Percentiles rank a stretch among this genome's conserved stretches.
These are phyloP conservation scores for Caenorhabditis uteleia DNA, from an alignment of 2,888 invertebrate species.

Conservation along the genomic window DNA sequence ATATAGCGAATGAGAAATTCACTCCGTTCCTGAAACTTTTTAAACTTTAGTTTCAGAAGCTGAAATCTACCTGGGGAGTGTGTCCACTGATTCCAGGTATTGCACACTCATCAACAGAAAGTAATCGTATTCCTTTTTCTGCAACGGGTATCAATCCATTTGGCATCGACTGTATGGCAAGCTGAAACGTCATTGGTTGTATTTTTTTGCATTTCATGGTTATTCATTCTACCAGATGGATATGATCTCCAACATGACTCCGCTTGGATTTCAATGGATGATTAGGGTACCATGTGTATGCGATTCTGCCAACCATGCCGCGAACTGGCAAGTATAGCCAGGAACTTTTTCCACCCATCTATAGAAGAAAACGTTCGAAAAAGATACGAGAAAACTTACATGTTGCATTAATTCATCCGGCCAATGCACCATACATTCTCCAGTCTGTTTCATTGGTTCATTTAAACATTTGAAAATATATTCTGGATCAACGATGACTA, in stretches of 20 bases:
- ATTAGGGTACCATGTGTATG: constrained; percentile 83
- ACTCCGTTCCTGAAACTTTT: constrained; percentile 25
- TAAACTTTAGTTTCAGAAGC: background rate
- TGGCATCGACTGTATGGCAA: constrained; percentile 38
- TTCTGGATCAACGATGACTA: constrained; percentile 28
- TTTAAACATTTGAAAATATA: constrained; percentile 58
- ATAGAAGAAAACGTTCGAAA: constrained; percentile 1
- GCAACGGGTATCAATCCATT: constrained; percentile 46
- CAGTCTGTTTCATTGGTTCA: constrained; percentile 61
- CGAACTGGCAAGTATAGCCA: constrained; percentile 41
- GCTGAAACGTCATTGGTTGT: constrained; percentile 15
- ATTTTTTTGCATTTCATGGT: background rate
- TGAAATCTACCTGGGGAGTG: constrained; percentile 2
- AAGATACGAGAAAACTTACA: constrained; percentile 16
- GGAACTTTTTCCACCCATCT: constrained; percentile 32
- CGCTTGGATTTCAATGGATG: constrained; percentile 86
- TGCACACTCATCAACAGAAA: constrained; percentile 11
- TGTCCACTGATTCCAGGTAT: constrained; percentile 8
- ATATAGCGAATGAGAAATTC: constrained; percentile 29
- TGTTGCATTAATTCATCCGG: constrained; percentile 79
- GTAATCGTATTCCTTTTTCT: constrained; percentile 37
- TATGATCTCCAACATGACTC: constrained; percentile 86
- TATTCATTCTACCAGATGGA: constrained; percentile 42
- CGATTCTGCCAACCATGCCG: constrained; percentile 47
- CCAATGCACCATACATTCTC: constrained; percentile 80